These are phyloP conservation scores for Hypena proboscidalis DNA, from an alignment of 2,888 invertebrate genomes.

Conservation along the genomic window DNA sequence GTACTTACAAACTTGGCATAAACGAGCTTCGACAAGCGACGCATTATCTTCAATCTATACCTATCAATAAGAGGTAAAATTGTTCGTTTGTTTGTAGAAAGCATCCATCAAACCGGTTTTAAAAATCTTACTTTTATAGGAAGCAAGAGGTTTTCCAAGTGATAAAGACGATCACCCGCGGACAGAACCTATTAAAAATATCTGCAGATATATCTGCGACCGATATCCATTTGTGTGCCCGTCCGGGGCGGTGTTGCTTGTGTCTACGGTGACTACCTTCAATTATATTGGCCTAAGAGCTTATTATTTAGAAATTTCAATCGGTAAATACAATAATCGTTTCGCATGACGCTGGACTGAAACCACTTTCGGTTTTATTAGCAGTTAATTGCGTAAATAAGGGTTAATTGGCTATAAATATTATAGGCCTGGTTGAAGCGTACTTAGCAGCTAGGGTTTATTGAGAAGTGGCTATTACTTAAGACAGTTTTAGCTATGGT, in stretches of 20 bases:
- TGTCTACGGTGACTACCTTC: conserved; percentile 66
- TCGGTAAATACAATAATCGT: conserved; percentile 74
- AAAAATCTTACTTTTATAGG: no score
- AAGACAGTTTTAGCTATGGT: no score
- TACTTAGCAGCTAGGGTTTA: background rate
- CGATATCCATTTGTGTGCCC: conserved; percentile 16
- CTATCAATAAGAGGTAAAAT: no score
- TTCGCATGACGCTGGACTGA: conserved; percentile 62
- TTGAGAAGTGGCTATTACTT: background rate
- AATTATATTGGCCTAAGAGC: conserved; percentile 71
- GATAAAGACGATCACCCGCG: no score
- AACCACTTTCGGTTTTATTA: conserved; percentile 49
- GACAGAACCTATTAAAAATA: conserved; percentile 20
- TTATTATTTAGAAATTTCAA: conserved; percentile 77
- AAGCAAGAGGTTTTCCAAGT: no score
- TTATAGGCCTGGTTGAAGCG: background rate
- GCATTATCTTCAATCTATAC: background rate
- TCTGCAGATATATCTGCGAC: conserved; percentile 43
- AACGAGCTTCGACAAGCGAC: conserved; percentile 7
- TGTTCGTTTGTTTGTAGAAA: no score
- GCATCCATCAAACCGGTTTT: no score
- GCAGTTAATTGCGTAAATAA: conserved; percentile 30
- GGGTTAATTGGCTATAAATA: conserved; percentile 12
- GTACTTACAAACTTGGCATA: background rate
- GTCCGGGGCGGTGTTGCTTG: conserved; percentile 59